Evolutionary conservation across 2,113 vertebrate species (phyloP), one percentile per base, ranked within the genome.

Genomic region (Blennius ocellaris): DNA sequence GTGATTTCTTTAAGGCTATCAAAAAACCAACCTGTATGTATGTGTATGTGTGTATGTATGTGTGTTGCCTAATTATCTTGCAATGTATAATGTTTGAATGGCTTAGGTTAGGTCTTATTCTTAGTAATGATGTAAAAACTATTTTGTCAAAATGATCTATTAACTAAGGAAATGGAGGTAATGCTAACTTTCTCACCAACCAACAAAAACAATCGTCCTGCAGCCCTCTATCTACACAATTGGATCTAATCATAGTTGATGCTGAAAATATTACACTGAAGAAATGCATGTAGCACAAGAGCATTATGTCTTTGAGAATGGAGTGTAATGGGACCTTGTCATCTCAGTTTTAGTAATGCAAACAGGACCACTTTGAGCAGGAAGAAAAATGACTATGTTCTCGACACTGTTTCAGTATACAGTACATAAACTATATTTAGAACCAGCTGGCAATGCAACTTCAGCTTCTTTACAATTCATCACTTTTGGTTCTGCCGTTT

Each of bases 251-350:
- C 14, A 68, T 30, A 2, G 6, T 14, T 62, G 5, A 40, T 30
- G 21, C 21, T 30, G 21, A 30, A 30, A 30, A 30, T 30, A 30
- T 30, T 30, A 2, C 21, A 30, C 21, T 30, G 21, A 30, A 30
- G 21, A 30, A 30, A 30, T 4, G 4, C 21, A 30, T 30, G 21
- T 30, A 30, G 21, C 21, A 30, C 21, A 30, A 30, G 21, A 30
- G 21, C 21, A 30, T 30, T 30, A 30, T 30, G 21, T 30, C 2
- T 30, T 30, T 30, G 11, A 16, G 12, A 41, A 7, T 60, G 16
- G 57, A 68, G 9, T 63, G 9, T 45, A 63, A n/a, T 21, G 16
- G 55, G 30, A 72, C 38, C 39, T 38, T 68, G 49, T 43, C 6
- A 57, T 40, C 5, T 39, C 40, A 50, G n/a, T 56, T 37, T 59